These are phyloP conservation scores for Theodoxus fluviatilis DNA, from an alignment of 2,888 invertebrate species.

Conservation along the genomic window DNA sequence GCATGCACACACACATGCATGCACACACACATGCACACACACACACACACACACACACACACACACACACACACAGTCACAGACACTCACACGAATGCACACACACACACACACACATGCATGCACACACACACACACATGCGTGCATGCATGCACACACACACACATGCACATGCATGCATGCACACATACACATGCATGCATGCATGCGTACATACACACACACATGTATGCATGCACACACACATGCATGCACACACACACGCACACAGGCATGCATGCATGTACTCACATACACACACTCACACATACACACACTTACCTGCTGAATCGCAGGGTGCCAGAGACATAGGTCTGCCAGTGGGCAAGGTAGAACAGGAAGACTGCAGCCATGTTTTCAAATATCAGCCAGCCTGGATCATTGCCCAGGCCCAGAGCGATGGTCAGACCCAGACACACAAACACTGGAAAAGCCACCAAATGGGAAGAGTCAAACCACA, in stretches of 20 bases:
- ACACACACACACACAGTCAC: too few relatives aligned
- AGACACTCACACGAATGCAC: too few relatives aligned
- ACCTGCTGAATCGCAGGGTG: slow-evolving; percentile 67
- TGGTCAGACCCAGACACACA: slow-evolving; percentile 94
- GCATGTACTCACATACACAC: not conserved
- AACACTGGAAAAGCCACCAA: slow-evolving; percentile 74
- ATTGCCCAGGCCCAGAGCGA: slow-evolving; percentile 89
- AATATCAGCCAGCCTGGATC: slow-evolving; percentile 95
- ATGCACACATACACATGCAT: too few relatives aligned
- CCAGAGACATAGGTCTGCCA: slow-evolving; percentile 99
- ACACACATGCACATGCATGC: too few relatives aligned
- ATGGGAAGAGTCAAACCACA: not conserved
- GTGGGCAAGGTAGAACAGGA: slow-evolving; percentile 97
- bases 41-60: too few relatives aligned
- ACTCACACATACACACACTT: slow-evolving; percentile 37
- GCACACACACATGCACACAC: too few relatives aligned
- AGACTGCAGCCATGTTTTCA: slow-evolving; percentile 92
- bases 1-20: too few relatives aligned
- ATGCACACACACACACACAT: too few relatives aligned
- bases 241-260: not conserved
- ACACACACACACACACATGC: too few relatives aligned
- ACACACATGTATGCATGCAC: too few relatives aligned
- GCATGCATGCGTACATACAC: too few relatives aligned
- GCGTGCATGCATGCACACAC: too few relatives aligned
- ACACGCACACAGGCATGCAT: not conserved